phyloP scores from a whole-genome alignment of 2,797 vertebrate genomes.

The Orientallactaga sibirica region DNA sequence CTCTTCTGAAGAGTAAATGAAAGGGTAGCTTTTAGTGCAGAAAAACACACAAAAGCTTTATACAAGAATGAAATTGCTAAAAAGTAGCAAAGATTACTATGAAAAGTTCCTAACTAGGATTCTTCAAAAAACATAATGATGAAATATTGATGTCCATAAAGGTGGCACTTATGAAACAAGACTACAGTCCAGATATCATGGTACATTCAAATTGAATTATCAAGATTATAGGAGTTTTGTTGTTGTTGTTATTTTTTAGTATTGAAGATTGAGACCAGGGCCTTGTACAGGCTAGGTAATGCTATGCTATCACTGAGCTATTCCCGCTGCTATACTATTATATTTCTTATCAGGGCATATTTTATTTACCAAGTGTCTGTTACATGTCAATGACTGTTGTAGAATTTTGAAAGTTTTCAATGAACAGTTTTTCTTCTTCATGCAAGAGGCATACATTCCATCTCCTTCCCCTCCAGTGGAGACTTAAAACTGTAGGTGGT shows the following conservation, averaged over 20 bases:
- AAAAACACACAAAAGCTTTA: neutral
- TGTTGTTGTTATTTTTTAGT: neutral
- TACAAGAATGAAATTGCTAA: neutral
- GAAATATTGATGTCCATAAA: neutral
- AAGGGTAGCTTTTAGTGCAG: neutral
- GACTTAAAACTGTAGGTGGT: neutral
- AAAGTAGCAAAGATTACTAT: conserved; percentile 19
- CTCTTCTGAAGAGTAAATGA: neutral
- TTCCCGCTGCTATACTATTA: neutral
- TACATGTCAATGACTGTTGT: neutral
- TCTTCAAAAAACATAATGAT: neutral
- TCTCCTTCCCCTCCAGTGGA: neutral
- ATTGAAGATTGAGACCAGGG: neutral
- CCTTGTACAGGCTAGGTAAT: neutral
- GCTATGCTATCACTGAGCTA: neutral
- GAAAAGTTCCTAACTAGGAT: neutral
- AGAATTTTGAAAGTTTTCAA: neutral
- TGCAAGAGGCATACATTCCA: neutral
- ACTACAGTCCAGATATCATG: neutral
- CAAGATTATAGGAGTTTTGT: neutral
- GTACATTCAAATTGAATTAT: neutral
- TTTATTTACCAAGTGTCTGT: neutral
- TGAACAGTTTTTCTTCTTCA: neutral
- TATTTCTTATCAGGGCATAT: neutral
- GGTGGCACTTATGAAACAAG: neutral